Evolutionary conservation across 2,113 vertebrate genomes (phyloP).

Genomic region (Lepus europaeus): DNA sequence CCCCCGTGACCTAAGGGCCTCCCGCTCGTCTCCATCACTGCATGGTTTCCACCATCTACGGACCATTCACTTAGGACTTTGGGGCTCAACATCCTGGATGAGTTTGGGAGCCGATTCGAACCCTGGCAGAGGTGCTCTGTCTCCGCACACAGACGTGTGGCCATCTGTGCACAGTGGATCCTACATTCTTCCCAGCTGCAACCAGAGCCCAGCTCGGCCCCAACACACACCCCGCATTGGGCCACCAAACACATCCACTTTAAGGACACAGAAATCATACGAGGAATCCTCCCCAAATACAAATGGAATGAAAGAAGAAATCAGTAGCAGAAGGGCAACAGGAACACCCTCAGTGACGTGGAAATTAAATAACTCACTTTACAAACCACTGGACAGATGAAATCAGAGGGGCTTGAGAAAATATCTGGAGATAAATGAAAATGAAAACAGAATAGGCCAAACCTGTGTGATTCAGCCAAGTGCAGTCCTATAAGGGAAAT

Average conservation of each 20-base stretch:
- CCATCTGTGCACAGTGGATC: background rate
- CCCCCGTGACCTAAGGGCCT: no score
- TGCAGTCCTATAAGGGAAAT: background rate
- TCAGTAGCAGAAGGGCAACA: background rate
- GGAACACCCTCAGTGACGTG: background rate
- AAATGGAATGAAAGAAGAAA: background rate
- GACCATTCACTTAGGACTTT: no score
- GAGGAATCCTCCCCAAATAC: background rate
- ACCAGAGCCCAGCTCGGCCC: background rate
- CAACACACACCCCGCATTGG: background rate
- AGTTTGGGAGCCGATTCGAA: no score
- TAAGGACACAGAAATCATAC: background rate
- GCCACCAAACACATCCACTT: background rate
- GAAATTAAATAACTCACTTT: background rate
- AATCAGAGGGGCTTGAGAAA: background rate
- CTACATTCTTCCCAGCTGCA: background rate
- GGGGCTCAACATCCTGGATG: no score
- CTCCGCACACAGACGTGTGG: background rate
- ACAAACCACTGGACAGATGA: background rate
- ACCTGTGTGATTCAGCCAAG: background rate
- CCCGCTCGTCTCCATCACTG: no score
- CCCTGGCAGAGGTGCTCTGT: background rate
- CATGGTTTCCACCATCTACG: no score
- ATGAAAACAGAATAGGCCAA: background rate
- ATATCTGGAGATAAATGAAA: background rate